Percentiles rank a stretch among this genome's conserved stretches.
These are phyloP conservation scores for rabbit (Oryctolagus cuniculus) DNA, from an alignment of 2,113 vertebrate genomes.

Conservation along the genomic window DNA sequence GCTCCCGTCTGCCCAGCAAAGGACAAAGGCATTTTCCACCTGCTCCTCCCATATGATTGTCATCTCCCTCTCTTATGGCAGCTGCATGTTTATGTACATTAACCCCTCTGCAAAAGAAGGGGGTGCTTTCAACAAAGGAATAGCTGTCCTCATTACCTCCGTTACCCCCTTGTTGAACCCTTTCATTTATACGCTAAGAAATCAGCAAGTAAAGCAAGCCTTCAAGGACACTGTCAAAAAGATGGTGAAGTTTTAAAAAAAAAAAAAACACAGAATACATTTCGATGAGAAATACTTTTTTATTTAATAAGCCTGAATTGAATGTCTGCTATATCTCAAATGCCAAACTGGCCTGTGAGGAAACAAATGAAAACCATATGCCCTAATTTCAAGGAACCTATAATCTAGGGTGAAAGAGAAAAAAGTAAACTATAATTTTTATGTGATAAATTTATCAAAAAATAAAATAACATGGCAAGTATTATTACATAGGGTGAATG, in stretches of 20 bases:
- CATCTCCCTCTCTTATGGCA: constrained; percentile 74
- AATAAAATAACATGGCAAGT: neutral
- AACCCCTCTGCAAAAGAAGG: constrained; percentile 71
- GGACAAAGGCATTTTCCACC: constrained; percentile 76
- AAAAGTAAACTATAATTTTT: neutral
- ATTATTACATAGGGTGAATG: neutral
- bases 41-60: constrained; percentile 77
- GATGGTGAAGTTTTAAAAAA: constrained; percentile 42
- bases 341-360: neutral
- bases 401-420: neutral
- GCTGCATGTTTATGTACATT: constrained; percentile 78
- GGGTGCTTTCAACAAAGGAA: constrained; percentile 69
- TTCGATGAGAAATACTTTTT: constrained; percentile 5
- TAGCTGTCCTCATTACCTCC: constrained; percentile 70
- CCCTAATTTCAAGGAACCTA: constrained; percentile 39
- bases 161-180: constrained; percentile 73
- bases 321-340: neutral
- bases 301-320: neutral
- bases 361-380: neutral
- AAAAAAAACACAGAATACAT: neutral
- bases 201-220: constrained; percentile 73
- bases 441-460: neutral
- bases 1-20: constrained; percentile 75
- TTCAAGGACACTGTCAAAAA: constrained; percentile 58
- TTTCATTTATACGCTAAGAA: constrained; percentile 76